Percentiles rank a stretch among this genome's conserved stretches.
Evolutionary conservation across 1,140 invertebrate genomes (phyloP).

Genomic region (Drosophila willistoni): DNA sequence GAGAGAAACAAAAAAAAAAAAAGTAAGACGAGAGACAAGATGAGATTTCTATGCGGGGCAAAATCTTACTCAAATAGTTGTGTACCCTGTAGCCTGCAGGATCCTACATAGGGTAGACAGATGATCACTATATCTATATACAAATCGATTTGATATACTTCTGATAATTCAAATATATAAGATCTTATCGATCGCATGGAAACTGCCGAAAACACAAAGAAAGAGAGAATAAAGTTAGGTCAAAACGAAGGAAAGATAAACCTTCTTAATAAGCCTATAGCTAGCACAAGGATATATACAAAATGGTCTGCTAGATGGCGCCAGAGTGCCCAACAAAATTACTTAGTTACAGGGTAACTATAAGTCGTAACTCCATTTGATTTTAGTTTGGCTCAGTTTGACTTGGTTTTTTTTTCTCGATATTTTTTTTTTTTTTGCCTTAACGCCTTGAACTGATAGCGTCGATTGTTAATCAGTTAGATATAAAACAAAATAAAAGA

Average conservation of each 20-base stretch:
- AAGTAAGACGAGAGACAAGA: not conserved
- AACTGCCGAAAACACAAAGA: too few relatives aligned
- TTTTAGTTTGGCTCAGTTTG: not conserved
- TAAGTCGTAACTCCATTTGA: not conserved
- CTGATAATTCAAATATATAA: too few relatives aligned
- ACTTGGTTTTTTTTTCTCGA: not conserved
- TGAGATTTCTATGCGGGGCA: slow-evolving; percentile 54
- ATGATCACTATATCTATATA: too few relatives aligned
- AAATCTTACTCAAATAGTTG: slow-evolving; percentile 60
- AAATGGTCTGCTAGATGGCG: too few relatives aligned
- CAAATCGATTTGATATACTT: too few relatives aligned
- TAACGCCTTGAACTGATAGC: slow-evolving; percentile 70
- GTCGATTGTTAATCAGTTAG: slow-evolving; percentile 79
- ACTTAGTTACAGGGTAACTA: not conserved
- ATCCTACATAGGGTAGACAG: too few relatives aligned
- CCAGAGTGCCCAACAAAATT: too few relatives aligned
- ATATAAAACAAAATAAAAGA: slow-evolving; percentile 78
- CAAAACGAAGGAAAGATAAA: too few relatives aligned
- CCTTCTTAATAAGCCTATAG: too few relatives aligned
- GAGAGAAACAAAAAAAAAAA: slow-evolving; percentile 32
- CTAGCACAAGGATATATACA: too few relatives aligned
- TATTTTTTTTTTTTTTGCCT: slow-evolving; percentile 44
- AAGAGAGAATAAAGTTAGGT: too few relatives aligned
- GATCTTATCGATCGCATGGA: too few relatives aligned
- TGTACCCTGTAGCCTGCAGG: not conserved